Conservation (phyloP, 2,797 vertebrate genomes). For the Macropus fuliginosus region DNA sequence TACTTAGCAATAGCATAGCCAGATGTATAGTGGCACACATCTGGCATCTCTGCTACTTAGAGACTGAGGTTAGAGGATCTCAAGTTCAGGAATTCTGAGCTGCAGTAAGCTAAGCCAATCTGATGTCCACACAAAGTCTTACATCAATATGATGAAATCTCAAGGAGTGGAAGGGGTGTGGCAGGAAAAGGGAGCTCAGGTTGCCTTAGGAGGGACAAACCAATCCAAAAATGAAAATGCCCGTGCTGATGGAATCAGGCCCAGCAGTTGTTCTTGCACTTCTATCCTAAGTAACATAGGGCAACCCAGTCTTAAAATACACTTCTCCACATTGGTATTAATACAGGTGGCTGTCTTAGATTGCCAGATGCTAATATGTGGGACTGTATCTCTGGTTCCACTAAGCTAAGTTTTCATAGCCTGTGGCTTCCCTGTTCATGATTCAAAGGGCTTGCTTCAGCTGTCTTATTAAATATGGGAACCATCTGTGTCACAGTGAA, state of each 20-base stretch:
- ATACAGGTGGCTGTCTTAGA: background rate
- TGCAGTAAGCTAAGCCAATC: background rate
- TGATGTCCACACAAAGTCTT: background rate
- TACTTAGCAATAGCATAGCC: background rate
- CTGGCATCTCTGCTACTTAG: background rate
- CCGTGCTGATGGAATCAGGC: background rate
- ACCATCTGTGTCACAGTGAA: slow-evolving; percentile 79
- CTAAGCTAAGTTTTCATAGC: slow-evolving; percentile 49
- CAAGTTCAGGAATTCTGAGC: background rate
- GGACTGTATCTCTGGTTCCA: background rate
- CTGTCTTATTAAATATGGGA: slow-evolving; percentile 79
- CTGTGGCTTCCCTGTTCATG: slow-evolving; percentile 29
- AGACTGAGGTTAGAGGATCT: background rate
- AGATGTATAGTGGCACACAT: background rate
- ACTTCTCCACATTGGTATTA: background rate
- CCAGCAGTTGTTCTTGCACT: background rate
- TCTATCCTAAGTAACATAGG: accelerated
- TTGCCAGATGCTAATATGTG: background rate
- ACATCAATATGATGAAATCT: background rate
- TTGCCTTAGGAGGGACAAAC: background rate
- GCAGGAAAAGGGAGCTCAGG: background rate
- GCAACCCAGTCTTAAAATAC: background rate
- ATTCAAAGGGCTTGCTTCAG: slow-evolving; percentile 65
- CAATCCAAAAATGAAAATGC: background rate
- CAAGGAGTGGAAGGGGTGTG: background rate